These are phyloP conservation scores for Dendrocincla fuliginosa DNA, from an alignment of 2,797 vertebrate species.

Conservation along the genomic window DNA sequence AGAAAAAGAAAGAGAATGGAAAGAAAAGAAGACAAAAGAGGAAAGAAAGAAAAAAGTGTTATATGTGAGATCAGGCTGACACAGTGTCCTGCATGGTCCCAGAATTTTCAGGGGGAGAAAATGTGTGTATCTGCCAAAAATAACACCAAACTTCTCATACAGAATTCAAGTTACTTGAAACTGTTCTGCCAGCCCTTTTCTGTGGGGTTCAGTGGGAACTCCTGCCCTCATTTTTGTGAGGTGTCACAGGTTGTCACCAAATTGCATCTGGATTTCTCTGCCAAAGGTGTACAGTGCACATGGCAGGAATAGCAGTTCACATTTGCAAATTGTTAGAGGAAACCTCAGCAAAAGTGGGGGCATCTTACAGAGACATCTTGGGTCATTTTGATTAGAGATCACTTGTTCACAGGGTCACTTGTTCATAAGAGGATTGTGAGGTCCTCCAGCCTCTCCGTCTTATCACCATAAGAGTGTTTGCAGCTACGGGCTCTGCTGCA, in stretches of 20 bases:
- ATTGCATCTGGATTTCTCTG: not conserved
- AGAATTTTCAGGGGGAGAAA: not conserved
- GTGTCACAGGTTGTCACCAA: not conserved
- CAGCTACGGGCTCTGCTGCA: not conserved
- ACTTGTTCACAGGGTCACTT: not conserved
- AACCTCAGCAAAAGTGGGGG: not conserved
- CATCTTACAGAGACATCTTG: not conserved
- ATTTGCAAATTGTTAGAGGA: not conserved
- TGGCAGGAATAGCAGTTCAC: not conserved
- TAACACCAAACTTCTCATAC: accelerated
- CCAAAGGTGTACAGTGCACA: accelerated
- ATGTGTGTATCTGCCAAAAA: not conserved
- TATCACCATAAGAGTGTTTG: not conserved
- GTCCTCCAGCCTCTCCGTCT: not conserved
- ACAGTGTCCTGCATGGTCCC: not conserved
- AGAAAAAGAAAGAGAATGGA: not conserved
- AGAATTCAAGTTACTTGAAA: not conserved
- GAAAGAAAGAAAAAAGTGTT: not conserved
- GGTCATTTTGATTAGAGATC: not conserved
- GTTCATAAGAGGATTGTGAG: not conserved
- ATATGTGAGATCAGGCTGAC: not conserved
- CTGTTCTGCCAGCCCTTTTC: not conserved
- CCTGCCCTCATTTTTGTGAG: not conserved
- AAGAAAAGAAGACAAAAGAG: slow-evolving; percentile 34
- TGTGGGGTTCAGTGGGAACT: not conserved